Conservation (phyloP, 1,140 invertebrate genomes). For the Subanguina moxae region DNA sequence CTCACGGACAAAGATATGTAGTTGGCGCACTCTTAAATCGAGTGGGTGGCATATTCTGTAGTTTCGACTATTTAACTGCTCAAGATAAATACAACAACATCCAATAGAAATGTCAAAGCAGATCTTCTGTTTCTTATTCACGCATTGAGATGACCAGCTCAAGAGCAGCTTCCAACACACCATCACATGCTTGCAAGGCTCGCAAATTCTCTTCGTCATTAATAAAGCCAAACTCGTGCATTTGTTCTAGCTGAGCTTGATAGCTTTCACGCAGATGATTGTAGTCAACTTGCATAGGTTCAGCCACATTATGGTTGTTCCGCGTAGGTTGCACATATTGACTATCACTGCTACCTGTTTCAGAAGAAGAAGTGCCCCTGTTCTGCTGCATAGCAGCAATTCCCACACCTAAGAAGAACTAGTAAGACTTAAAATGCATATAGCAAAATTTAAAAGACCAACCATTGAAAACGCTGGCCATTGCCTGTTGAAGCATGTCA, state of each 20-base stretch:
- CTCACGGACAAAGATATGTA: too few species aligned
- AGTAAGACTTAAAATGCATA: too few species aligned
- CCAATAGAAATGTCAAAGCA: too few species aligned
- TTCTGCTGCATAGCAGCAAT: too few species aligned
- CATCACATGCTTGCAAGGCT: constrained; percentile 21
- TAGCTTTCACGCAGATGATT: constrained; percentile 9
- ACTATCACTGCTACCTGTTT: background rate
- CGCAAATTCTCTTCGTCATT: constrained; percentile 21
- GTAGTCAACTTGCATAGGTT: constrained; percentile 13
- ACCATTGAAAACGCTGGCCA: background rate
- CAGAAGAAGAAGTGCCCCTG: background rate
- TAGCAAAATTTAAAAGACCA: too few species aligned
- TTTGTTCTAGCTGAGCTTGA: constrained; percentile 1
- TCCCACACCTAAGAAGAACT: background rate
- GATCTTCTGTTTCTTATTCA: background rate
- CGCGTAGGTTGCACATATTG: background rate
- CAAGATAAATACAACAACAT: too few species aligned
- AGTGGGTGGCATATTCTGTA: too few species aligned
- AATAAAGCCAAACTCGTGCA: constrained; percentile 21
- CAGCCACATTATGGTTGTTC: background rate
- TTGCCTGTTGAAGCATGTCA: background rate
- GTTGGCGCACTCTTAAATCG: too few species aligned
- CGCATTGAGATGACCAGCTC: constrained; percentile 22
- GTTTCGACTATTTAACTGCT: too few species aligned
- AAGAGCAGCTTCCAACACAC: constrained; percentile 11